Base-by-base conservation (phyloP, 2,888 invertebrate species). In the Lasius platythorax region DNA sequence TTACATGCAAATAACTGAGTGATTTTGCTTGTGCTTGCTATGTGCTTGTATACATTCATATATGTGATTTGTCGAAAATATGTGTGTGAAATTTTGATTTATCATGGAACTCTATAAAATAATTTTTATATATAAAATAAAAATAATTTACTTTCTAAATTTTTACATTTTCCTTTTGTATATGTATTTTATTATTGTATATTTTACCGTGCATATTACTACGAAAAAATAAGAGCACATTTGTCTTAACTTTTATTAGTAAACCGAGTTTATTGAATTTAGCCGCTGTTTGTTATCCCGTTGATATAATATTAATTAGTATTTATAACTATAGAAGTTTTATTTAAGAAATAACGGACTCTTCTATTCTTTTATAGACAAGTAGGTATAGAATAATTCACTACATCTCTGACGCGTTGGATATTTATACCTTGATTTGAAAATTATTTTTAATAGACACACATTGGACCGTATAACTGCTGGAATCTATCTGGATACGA, bases 1-100 rank as follows among this genome's bases (percentile, higher is more conserved):
- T 56, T 85, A 73, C 73, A 68, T 83, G 76, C 58, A 72, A 33
- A 78, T 85, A 67, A 83, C 63, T 46, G 63, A 56, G 28, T n/a
- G 23, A 61, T 46, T 61, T 72, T n/a, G 30, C 23, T n/a, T 12
- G n/a, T 18, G 15, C n/a, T 23, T 23, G n/a, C 12, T 23, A 23
- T 23, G 23, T 18, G 8, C 9, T 4, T 56, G 11, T 56, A 23
- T 61, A n/a, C 28, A 11, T 23, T 0, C 43, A 8, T 72, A 50
- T 11, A 28, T n/a, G 8, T n/a, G 30, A 68, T 12, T 5, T 4
- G 15, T n/a, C 43, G 33, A 50, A 61, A 12, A 61, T 23, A 23
- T 23, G 46, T n/a, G n/a, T 30, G n/a, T 1, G 18, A 30, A 58
- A n/a, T 70, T 40, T 79, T 11, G 3, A 64, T 37, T 58, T 58